Evolutionary conservation across 2,888 invertebrate species (phyloP).

Genomic region (Latrodectus hesperus): DNA sequence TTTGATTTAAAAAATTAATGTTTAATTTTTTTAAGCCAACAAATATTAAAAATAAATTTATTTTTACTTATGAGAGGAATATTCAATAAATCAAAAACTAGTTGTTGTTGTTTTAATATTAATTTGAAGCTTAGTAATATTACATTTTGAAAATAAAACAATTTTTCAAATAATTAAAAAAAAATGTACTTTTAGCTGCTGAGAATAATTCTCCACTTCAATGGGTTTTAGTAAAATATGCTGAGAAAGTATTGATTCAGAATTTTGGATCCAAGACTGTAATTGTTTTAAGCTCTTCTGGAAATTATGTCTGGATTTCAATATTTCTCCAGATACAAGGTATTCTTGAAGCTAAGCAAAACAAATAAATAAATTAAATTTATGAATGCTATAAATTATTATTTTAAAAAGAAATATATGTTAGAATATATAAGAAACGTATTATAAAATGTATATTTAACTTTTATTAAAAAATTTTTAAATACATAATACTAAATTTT

Average conservation of each 20-base stretch:
- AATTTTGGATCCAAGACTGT: constrained; percentile 86
- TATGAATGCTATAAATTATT: background rate
- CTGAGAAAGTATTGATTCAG: constrained; percentile 82
- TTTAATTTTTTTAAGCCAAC: too few relatives aligned
- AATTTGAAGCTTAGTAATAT: too few relatives aligned
- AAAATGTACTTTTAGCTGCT: constrained; percentile 79
- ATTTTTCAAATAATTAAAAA: constrained; percentile 3
- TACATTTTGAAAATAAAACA: background rate
- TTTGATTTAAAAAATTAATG: too few relatives aligned
- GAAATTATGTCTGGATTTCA: constrained; percentile 87
- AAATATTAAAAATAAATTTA: background rate
- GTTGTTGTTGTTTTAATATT: too few relatives aligned
- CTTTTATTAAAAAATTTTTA: too few relatives aligned
- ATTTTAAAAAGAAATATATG: too few relatives aligned
- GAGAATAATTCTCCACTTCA: constrained; percentile 87
- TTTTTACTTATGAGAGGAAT: too few relatives aligned
- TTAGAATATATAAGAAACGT: too few relatives aligned
- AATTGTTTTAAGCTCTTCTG: constrained; percentile 84
- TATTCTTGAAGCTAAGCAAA: constrained; percentile 86
- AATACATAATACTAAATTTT: too few relatives aligned
- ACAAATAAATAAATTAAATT: constrained; percentile 39
- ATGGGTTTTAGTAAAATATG: constrained; percentile 84
- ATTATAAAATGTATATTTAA: too few relatives aligned
- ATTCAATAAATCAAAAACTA: too few relatives aligned
- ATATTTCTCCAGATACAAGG: constrained; percentile 89